phyloP scores from a whole-genome alignment of 2,113 vertebrate genomes.

The Enhydra lutris region DNA sequence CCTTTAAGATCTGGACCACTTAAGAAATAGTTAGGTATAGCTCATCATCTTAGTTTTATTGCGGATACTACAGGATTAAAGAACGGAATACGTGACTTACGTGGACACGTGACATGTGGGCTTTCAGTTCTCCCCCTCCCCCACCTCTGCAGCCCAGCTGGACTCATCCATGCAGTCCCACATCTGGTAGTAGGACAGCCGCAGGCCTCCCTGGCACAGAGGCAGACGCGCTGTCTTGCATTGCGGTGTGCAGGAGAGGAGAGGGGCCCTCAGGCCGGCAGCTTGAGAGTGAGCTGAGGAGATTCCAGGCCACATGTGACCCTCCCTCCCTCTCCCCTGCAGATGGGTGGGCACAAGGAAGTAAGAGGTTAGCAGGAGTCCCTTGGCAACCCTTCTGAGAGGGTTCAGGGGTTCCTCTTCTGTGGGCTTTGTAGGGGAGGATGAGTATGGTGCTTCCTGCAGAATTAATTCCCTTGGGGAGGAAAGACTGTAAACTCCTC shows the following conservation, averaged over 20 bases:
- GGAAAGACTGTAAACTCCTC: neutral
- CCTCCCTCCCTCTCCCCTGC: too few species aligned
- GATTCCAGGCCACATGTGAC: neutral
- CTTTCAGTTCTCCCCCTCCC: neutral
- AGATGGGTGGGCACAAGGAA: neutral
- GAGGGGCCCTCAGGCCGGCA: neutral
- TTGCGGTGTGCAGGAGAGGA: neutral
- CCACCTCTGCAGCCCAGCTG: neutral
- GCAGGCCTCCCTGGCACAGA: neutral
- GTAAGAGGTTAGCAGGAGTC: neutral
- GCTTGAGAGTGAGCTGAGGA: neutral
- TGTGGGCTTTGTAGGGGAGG: neutral
- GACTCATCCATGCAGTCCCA: neutral
- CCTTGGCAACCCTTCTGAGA: neutral
- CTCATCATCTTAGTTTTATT: neutral
- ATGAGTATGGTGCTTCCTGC: neutral
- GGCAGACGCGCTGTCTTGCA: neutral
- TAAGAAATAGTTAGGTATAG: neutral
- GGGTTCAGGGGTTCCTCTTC: neutral
- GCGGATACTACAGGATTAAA: neutral
- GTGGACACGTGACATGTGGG: accelerated
- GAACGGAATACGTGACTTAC: neutral
- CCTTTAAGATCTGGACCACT: neutral
- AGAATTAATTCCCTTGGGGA: neutral
- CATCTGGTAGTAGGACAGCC: neutral